phyloP scores from a whole-genome alignment of 2,113 vertebrate genomes.

The Myrmecobius fasciatus region DNA sequence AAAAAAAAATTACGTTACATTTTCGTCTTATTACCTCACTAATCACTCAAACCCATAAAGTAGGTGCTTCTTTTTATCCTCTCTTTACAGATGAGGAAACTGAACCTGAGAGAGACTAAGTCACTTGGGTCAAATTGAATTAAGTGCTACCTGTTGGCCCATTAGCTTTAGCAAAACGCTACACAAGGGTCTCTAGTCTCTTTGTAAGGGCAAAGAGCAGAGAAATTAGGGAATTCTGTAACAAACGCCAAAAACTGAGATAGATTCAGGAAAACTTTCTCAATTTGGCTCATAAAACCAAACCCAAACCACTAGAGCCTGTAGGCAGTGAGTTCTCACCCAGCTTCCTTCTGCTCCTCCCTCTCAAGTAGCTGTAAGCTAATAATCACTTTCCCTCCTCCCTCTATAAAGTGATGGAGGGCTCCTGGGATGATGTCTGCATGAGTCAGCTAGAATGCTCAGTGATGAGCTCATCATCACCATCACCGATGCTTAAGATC shows the following conservation, averaged over 20 bases:
- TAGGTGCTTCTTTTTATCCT: not conserved
- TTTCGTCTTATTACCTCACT: too few relatives aligned
- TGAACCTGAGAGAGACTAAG: not conserved
- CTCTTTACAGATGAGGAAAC: not conserved
- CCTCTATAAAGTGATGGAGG: not conserved
- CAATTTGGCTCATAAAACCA: not conserved
- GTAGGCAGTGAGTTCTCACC: not conserved
- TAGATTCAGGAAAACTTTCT: not conserved
- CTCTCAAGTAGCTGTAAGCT: not conserved
- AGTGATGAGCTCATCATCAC: not conserved
- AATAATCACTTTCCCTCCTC: not conserved
- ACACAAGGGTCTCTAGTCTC: not conserved
- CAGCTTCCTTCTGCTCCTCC: not conserved
- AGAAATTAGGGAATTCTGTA: not conserved
- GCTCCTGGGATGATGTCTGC: not conserved
- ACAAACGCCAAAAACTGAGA: not conserved
- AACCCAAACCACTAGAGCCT: not conserved
- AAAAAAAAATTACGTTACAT: too few relatives aligned
- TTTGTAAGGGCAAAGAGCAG: not conserved
- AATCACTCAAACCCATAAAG: not conserved
- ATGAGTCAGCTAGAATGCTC: not conserved
- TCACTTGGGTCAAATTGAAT: not conserved
- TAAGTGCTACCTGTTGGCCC: not conserved
- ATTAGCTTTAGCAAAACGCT: not conserved
- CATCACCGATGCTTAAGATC: not conserved